phyloP scores from a whole-genome alignment of 2,888 invertebrate species.

The Allygus modestus region DNA sequence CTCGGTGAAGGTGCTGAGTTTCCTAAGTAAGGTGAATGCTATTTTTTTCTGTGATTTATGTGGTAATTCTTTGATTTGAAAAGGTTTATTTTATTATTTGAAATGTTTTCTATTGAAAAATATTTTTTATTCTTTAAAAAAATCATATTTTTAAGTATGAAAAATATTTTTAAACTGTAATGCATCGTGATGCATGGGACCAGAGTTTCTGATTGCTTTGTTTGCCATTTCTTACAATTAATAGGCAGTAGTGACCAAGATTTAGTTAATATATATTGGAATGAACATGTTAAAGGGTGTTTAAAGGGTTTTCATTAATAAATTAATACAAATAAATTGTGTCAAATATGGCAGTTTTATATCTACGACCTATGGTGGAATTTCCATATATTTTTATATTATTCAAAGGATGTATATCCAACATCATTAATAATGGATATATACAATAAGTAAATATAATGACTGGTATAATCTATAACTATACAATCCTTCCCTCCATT shows the following conservation, averaged over 20 bases:
- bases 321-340: neutral
- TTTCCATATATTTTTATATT: no score
- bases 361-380: no score
- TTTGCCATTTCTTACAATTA: neutral
- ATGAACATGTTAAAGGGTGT: neutral
- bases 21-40: conserved; percentile 5
- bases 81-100: neutral
- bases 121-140: neutral
- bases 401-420: no score
- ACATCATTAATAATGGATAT: no score
- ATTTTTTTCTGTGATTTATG: conserved; percentile 29
- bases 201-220: conserved; percentile 3
- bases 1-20: no score
- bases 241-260: conserved; percentile 25
- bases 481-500: no score
- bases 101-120: conserved; percentile 11
- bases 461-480: no score
- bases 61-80: neutral
- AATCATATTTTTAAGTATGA: neutral
- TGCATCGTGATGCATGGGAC: neutral
- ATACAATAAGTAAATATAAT: no score
- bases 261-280: conserved; percentile 2
- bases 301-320: conserved; percentile 4
- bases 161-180: neutral
- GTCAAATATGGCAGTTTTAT: no score